These are phyloP conservation scores for Poecilus cupreus DNA, from an alignment of 2,888 invertebrate species.

Conservation along the genomic window DNA sequence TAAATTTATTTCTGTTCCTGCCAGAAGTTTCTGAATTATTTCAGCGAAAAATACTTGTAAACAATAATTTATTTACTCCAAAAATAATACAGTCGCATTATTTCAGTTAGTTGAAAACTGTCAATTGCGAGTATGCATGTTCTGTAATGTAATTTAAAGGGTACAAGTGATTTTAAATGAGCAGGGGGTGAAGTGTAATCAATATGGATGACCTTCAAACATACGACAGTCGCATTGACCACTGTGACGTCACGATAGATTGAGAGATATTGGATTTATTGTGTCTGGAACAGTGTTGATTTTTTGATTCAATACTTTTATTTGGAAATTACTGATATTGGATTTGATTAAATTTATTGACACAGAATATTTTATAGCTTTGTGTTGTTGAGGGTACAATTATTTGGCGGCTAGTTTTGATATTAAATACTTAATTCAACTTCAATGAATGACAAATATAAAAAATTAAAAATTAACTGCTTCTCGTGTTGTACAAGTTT, in stretches of 20 bases:
- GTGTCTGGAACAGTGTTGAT: too few relatives aligned
- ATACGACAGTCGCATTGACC: conserved; percentile 33
- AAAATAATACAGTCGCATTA: too few relatives aligned
- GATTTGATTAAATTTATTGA: too few relatives aligned
- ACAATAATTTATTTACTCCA: too few relatives aligned
- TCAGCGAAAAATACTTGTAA: too few relatives aligned
- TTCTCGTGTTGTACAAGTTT: background rate
- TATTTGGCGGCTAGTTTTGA: background rate
- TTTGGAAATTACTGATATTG: too few relatives aligned
- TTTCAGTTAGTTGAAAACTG: too few relatives aligned
- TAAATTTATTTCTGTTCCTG: background rate
- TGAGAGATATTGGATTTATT: conserved; percentile 20
- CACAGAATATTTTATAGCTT: too few relatives aligned
- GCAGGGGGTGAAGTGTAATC: conserved; percentile 23
- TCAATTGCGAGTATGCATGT: conserved; percentile 22
- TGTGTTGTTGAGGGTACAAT: too few relatives aligned
- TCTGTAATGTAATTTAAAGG: background rate
- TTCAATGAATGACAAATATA: background rate
- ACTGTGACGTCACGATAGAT: conserved; percentile 36
- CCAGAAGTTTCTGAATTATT: too few relatives aligned
- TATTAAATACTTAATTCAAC: background rate
- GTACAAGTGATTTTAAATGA: background rate
- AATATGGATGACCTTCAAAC: conserved; percentile 33
- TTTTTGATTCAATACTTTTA: too few relatives aligned
- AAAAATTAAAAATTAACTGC: background rate